Percentiles rank a stretch among this genome's conserved stretches.
Evolutionary conservation across 2,888 invertebrate species (phyloP).

Genomic region (Diarsia brunnea): DNA sequence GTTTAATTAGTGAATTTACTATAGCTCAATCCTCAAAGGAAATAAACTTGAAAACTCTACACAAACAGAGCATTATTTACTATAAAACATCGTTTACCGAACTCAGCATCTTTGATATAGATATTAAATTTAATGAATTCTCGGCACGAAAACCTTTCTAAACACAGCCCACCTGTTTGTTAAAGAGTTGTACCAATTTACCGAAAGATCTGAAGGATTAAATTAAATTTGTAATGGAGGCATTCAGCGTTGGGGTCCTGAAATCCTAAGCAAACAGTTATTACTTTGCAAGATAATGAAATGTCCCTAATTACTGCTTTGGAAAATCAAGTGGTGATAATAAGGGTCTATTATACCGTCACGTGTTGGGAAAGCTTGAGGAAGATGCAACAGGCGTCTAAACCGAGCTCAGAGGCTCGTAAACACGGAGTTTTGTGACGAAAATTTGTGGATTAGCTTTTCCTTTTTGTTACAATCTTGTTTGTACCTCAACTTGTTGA

Average conservation of each 20-base stretch:
- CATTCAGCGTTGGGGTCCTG: conserved; percentile 17
- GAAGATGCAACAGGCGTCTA: conserved; percentile 51
- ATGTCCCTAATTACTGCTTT: conserved; percentile 37
- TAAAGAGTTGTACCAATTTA: conserved; percentile 46
- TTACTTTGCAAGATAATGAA: conserved; percentile 41
- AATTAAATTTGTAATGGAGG: conserved; percentile 48
- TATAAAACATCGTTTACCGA: conserved; percentile 25
- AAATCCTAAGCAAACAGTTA: conserved; percentile 60
- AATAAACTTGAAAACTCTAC: conserved; percentile 12
- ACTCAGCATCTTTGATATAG: conserved; percentile 23
- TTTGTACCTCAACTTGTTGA: conserved; percentile 27
- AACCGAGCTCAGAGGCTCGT: conserved; percentile 3
- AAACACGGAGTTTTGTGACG: conserved; percentile 26
- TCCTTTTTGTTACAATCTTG: conserved; percentile 2
- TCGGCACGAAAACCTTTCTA: conserved; percentile 32
- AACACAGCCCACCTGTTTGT: conserved; percentile 33
- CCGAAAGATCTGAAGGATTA: conserved; percentile 47
- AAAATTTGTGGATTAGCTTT: conserved; percentile 9
- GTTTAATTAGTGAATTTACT: neutral
- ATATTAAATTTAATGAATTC: conserved; percentile 40
- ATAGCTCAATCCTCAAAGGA: neutral
- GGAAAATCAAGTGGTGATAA: conserved; percentile 39
- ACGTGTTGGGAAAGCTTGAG: conserved; percentile 25
- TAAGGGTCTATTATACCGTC: conserved; percentile 30
- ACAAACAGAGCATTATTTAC: conserved; percentile 19